A percentile compares a stretch with the other conserved stretches of the same genome.
phyloP scores from a whole-genome alignment of 2,113 vertebrate species.

The Poeciliopsis prolifica region DNA sequence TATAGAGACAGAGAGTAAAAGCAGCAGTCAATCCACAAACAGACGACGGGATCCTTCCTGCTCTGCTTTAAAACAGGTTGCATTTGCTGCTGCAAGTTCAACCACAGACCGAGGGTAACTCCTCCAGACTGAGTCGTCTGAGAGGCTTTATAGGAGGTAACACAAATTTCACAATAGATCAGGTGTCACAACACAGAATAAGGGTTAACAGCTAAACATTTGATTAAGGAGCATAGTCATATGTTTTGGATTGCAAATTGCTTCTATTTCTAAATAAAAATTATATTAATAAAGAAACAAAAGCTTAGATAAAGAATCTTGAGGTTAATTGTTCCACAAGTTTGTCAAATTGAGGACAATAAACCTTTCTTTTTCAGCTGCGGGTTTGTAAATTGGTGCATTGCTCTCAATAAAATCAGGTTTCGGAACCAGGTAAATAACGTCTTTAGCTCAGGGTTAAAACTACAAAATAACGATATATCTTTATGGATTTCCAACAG shows the following conservation, averaged over 20 bases:
- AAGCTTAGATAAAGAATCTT: not conserved
- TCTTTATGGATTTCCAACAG: not conserved
- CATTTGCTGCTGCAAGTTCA: conserved; percentile 25
- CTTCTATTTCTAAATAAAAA: not conserved
- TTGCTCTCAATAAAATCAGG: not conserved
- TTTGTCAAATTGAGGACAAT: not conserved
- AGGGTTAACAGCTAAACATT: not conserved
- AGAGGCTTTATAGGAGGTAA: not conserved
- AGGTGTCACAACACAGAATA: not conserved
- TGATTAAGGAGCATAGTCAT: not conserved
- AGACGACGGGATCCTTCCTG: not conserved
- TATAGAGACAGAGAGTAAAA: not conserved
- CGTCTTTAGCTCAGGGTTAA: too few species aligned
- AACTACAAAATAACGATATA: not conserved
- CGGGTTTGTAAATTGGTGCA: not conserved
- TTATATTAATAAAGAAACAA: not conserved
- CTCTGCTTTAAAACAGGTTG: conserved; percentile 8
- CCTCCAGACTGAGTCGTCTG: conserved; percentile 8
- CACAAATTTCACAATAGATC: not conserved
- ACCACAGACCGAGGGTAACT: conserved; percentile 10
- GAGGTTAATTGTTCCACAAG: not conserved
- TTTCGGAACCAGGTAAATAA: not conserved
- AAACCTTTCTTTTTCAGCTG: not conserved
- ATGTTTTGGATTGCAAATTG: not conserved
- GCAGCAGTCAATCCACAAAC: conserved; percentile 10